These are phyloP conservation scores for Pseudochromis fuscus DNA, from an alignment of 2,797 vertebrate genomes.

Conservation along the genomic window DNA sequence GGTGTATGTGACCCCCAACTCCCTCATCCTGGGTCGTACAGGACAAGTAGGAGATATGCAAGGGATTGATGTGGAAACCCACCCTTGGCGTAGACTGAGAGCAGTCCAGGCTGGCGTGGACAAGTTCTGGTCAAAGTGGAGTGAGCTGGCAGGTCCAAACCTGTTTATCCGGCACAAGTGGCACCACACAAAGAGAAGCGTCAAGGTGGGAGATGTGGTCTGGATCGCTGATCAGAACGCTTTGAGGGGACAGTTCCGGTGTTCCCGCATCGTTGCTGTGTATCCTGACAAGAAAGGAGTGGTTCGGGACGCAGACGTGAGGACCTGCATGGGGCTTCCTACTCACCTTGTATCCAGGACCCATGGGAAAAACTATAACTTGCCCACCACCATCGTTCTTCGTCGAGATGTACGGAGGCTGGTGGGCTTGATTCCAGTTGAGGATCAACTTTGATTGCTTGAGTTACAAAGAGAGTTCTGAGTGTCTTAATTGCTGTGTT, in stretches of 20 bases:
- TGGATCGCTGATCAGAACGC: neutral
- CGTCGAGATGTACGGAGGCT: no score
- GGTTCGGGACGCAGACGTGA: neutral
- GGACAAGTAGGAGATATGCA: constrained; percentile 13
- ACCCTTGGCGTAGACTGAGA: constrained; percentile 14
- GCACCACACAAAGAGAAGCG: neutral
- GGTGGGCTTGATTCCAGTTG: no score
- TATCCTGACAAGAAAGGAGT: neutral
- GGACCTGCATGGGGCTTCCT: neutral
- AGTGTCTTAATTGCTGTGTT: no score
- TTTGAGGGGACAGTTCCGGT: neutral
- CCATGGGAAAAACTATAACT: no score
- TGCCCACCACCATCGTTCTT: no score
- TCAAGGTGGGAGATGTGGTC: neutral
- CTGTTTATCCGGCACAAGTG: neutral
- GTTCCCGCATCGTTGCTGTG: neutral
- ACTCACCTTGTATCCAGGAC: no score
- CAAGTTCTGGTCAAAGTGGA: neutral
- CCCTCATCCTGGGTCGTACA: constrained; percentile 11
- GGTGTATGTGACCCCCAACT: neutral
- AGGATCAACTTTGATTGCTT: no score
- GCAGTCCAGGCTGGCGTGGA: neutral
- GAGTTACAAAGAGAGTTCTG: no score
- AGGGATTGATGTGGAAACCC: neutral
- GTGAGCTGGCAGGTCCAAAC: neutral